A percentile compares a stretch with the other conserved stretches of the same genome.
Evolutionary conservation across 2,888 invertebrate species (phyloP).

Genomic region (Leptopilina myrica): DNA sequence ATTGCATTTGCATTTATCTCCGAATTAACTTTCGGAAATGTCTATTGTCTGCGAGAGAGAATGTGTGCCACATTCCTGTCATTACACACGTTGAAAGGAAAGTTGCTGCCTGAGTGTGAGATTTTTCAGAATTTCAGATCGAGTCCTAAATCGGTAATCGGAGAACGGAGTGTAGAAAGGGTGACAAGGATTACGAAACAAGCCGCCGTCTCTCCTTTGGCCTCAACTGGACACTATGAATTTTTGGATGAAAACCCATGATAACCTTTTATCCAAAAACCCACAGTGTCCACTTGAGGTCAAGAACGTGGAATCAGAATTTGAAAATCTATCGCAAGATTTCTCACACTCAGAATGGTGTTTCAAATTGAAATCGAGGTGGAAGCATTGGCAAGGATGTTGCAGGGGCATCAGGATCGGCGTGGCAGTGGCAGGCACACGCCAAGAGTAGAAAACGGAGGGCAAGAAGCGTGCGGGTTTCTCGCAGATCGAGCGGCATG

Average conservation of each 20-base stretch:
- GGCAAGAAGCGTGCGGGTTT: slow-evolving; percentile 40
- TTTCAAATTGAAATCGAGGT: no score
- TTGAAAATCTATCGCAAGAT: neutral
- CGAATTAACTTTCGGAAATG: slow-evolving; percentile 28
- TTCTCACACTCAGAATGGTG: no score
- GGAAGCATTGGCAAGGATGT: neutral
- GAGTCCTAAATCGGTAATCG: slow-evolving; percentile 39
- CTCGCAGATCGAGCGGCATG: slow-evolving; percentile 38
- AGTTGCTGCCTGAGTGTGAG: slow-evolving; percentile 23
- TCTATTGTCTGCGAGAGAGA: slow-evolving; percentile 22
- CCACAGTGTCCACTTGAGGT: no score
- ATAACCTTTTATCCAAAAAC: no score
- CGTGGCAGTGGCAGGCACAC: slow-evolving; percentile 34
- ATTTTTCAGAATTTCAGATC: slow-evolving; percentile 41
- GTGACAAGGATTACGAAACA: slow-evolving; percentile 13
- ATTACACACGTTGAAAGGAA: slow-evolving; percentile 41
- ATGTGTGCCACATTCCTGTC: slow-evolving; percentile 41
- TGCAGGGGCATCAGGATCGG: slow-evolving; percentile 24
- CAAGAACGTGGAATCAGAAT: no score
- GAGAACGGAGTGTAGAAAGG: slow-evolving; percentile 34
- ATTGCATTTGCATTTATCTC: slow-evolving; percentile 27
- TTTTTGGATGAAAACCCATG: neutral
- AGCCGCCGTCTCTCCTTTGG: neutral
- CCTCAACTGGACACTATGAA: neutral
- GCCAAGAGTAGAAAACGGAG: slow-evolving; percentile 32